Percentiles rank a stretch among this genome's conserved stretches.
Evolutionary conservation across 1,140 invertebrate species (phyloP).

Genomic region (Ceratoteleas bidentatus): DNA sequence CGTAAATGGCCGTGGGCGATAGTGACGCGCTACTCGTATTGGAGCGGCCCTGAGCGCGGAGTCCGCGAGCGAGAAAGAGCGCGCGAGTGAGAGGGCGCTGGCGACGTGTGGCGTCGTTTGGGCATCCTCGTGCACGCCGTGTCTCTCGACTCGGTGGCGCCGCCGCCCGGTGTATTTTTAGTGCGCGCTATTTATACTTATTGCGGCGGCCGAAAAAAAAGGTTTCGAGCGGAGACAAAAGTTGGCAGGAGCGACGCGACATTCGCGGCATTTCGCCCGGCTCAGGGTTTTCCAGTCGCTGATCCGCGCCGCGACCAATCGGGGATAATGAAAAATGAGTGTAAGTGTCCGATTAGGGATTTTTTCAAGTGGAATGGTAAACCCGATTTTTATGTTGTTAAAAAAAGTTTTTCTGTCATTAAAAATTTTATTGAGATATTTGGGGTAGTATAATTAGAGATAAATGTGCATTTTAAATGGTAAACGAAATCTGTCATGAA

Average conservation of each 20-base stretch:
- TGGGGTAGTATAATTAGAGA: too few relatives aligned
- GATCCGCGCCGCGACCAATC: too few relatives aligned
- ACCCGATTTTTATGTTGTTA: too few relatives aligned
- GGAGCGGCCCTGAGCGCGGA: slow-evolving; percentile 43
- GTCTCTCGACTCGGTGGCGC: slow-evolving; percentile 57
- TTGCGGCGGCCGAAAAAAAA: slow-evolving; percentile 43
- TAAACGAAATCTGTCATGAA: too few relatives aligned
- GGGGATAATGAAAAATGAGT: too few relatives aligned
- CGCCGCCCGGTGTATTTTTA: slow-evolving; percentile 70
- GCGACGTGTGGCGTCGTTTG: slow-evolving; percentile 55
- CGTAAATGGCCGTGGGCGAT: slow-evolving; percentile 60
- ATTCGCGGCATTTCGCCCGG: slow-evolving; percentile 11
- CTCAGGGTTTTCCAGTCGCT: too few relatives aligned
- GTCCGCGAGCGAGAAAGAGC: slow-evolving; percentile 12
- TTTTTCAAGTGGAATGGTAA: too few relatives aligned
- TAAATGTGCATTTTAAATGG: too few relatives aligned
- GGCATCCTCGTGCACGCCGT: slow-evolving; percentile 48
- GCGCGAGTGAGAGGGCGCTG: slow-evolving; percentile 7
- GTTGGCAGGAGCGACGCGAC: slow-evolving; percentile 59
- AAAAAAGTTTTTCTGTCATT: too few relatives aligned
- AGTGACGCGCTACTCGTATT: slow-evolving; percentile 49
- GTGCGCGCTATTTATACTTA: slow-evolving; percentile 73
- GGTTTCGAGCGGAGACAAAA: slow-evolving; percentile 28
- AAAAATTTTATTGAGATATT: too few relatives aligned
- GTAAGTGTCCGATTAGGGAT: too few relatives aligned